Evolutionary conservation across 92 coral and sea anemone species (phyloP).

Genomic region (Phenganax subtilis): DNA sequence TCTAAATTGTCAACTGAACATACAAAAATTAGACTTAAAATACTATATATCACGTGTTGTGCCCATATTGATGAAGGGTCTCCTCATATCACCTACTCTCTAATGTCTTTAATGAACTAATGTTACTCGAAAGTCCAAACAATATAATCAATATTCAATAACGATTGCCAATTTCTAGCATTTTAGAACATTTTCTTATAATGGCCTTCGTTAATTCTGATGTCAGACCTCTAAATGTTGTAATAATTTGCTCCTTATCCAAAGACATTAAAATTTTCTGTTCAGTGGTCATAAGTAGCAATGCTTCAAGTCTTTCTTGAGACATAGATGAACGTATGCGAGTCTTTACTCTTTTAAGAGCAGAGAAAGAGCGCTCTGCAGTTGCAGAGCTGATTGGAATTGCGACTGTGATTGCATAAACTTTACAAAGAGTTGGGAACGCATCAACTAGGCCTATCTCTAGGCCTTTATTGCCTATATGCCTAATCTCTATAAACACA

Average conservation of each 20-base stretch:
- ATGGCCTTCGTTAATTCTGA: conserved; percentile 3
- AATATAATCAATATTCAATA: no score
- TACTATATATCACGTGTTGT: no score
- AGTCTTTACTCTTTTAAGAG: neutral
- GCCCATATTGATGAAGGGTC: no score
- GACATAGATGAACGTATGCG: neutral
- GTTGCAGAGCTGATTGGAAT: neutral
- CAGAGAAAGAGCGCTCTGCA: neutral
- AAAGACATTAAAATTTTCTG: neutral
- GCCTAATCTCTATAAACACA: no score
- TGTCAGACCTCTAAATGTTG: neutral
- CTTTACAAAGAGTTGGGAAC: neutral
- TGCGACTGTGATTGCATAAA: neutral
- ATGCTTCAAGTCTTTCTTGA: neutral
- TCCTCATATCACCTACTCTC: no score
- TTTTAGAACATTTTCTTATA: neutral
- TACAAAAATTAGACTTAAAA: no score
- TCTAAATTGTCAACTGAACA: no score
- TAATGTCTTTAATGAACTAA: no score
- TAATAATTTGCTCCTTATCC: conserved; percentile 8
- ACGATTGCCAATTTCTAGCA: no score
- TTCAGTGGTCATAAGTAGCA: conserved; percentile 6
- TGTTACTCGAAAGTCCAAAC: no score
- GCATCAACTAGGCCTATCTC: neutral
- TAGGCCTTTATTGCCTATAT: no score